Evolutionary conservation across 1,140 invertebrate genomes (phyloP).

Genomic region (Scaptomyza montana): DNA sequence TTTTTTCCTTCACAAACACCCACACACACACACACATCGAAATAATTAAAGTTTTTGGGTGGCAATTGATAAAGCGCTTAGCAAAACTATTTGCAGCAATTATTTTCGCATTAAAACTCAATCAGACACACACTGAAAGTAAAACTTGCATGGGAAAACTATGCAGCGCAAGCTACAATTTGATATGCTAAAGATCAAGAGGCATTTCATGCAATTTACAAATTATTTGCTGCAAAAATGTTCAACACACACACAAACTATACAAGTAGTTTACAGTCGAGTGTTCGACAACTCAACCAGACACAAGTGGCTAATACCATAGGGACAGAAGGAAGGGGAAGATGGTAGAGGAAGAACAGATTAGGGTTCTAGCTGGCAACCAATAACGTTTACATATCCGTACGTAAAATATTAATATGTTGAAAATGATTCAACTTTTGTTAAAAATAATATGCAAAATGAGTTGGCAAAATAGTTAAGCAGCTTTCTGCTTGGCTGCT

Average conservation of each 20-base stretch:
- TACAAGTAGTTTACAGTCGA: constrained; percentile 30
- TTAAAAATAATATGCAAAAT: constrained; percentile 68
- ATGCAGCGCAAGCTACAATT: constrained; percentile 57
- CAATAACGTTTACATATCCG: constrained; percentile 24
- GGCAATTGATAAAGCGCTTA: constrained; percentile 30
- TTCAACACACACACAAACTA: constrained; percentile 15
- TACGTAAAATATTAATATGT: constrained; percentile 51
- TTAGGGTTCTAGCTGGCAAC: not conserved
- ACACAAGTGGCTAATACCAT: constrained; percentile 41
- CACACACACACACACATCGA: not conserved
- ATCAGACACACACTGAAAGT: constrained; percentile 45
- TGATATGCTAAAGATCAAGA: constrained; percentile 62
- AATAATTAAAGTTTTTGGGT: constrained; percentile 38
- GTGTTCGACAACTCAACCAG: constrained; percentile 49
- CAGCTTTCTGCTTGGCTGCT: constrained; percentile 60
- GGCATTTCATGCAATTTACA: constrained; percentile 54
- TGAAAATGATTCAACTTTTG: constrained; percentile 67
- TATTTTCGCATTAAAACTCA: constrained; percentile 64
- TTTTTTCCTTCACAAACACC: not conserved
- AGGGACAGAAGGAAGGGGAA: not conserved
- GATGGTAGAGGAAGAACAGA: not conserved
- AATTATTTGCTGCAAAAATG: constrained; percentile 56
- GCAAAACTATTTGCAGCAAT: constrained; percentile 66
- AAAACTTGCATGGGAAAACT: constrained; percentile 43
- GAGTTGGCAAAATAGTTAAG: constrained; percentile 67